These are phyloP conservation scores for Scaptomyza pallida DNA, from an alignment of 1,140 invertebrate species.

Conservation along the genomic window DNA sequence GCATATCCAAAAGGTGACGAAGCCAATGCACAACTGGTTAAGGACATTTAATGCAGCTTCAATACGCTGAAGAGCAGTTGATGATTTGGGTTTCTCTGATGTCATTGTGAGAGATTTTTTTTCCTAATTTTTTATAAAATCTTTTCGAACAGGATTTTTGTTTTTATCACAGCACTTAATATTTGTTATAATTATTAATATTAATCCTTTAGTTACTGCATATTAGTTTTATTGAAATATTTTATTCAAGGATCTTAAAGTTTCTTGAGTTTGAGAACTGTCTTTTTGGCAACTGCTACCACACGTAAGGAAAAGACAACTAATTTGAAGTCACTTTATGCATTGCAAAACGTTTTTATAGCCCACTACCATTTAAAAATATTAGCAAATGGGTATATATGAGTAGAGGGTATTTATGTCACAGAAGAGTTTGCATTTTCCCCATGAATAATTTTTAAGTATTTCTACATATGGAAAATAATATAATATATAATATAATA, in stretches of 20 bases:
- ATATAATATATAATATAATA: no score
- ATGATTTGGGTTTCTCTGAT: slow-evolving; percentile 19
- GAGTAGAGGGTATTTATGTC: not conserved
- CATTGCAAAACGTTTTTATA: slow-evolving; percentile 12
- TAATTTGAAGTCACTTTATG: slow-evolving; percentile 20
- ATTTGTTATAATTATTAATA: no score
- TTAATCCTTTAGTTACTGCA: not conserved
- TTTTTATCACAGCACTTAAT: no score
- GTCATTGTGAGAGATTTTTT: slow-evolving; percentile 30
- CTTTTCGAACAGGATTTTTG: no score
- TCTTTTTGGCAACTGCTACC: slow-evolving; percentile 9
- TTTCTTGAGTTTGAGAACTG: not conserved
- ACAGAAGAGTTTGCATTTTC: not conserved
- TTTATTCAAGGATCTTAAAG: not conserved
- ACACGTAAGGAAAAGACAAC: slow-evolving; percentile 14
- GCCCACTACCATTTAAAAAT: not conserved
- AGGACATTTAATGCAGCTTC: slow-evolving; percentile 62
- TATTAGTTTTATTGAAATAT: not conserved
- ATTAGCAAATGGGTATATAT: not conserved
- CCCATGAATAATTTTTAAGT: not conserved
- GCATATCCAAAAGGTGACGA: slow-evolving; percentile 76
- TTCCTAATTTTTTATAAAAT: no score
- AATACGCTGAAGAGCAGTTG: slow-evolving; percentile 52
- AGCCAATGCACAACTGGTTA: slow-evolving; percentile 77
- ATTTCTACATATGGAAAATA: not conserved